These are phyloP conservation scores for Thunnus albacares DNA, from an alignment of 2,797 vertebrate species.

Conservation along the genomic window DNA sequence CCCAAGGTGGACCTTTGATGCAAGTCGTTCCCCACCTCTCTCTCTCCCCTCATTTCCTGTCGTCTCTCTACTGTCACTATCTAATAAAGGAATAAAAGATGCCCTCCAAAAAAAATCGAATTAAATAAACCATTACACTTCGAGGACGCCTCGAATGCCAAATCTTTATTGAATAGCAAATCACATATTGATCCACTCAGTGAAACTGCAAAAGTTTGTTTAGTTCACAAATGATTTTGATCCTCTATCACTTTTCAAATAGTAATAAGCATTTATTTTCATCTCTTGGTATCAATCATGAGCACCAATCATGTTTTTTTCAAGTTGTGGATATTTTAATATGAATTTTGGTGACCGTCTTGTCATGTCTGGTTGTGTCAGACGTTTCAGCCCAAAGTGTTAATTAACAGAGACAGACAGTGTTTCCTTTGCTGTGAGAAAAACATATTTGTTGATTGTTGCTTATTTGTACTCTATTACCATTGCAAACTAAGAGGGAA, in stretches of 20 bases:
- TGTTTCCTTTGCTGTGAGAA: constrained; percentile 1
- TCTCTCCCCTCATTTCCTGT: no score
- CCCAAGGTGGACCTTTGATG: no score
- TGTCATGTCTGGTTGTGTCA: background rate
- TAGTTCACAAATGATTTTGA: background rate
- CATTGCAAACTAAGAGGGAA: background rate
- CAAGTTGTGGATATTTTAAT: background rate
- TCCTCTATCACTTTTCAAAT: background rate
- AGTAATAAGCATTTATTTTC: background rate
- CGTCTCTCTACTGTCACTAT: no score
- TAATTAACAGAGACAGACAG: constrained; percentile 5
- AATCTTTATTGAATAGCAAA: background rate
- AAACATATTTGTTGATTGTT: no score
- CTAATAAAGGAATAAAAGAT: no score
- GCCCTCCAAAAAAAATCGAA: no score
- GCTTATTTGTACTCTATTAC: constrained; percentile 14
- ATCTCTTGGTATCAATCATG: background rate
- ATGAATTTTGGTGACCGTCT: background rate
- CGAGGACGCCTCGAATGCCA: background rate
- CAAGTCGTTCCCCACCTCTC: no score
- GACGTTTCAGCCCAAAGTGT: background rate
- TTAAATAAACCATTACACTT: background rate
- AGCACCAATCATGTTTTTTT: background rate
- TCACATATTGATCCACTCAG: background rate
- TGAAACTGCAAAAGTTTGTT: background rate